These are phyloP conservation scores for Lophotis ruficrista DNA, from an alignment of 2,113 vertebrate species.

Conservation along the genomic window DNA sequence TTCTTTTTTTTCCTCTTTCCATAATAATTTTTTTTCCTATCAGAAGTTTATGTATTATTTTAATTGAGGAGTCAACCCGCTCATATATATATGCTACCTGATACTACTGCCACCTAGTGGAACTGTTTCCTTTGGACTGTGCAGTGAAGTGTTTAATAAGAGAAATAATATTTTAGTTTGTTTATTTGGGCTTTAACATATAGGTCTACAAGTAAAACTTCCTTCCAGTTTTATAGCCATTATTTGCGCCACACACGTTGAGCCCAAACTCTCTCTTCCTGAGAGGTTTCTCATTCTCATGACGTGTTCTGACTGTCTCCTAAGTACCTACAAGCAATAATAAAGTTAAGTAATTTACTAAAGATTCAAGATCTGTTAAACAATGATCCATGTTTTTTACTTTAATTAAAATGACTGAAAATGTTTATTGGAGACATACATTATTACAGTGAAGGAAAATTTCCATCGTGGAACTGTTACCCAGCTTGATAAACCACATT, in stretches of 20 bases:
- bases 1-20: not conserved
- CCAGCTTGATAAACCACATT: not conserved
- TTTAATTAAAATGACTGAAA: not conserved
- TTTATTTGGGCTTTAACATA: not conserved
- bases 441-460: not conserved
- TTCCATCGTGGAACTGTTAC: not conserved
- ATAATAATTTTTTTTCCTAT: not conserved
- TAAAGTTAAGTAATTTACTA: not conserved
- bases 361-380: not conserved
- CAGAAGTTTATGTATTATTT: not conserved
- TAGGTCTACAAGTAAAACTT: not conserved
- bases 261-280: not conserved
- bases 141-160: not conserved
- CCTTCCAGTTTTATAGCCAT: not conserved
- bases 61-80: not conserved
- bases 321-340: not conserved
- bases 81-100: not conserved
- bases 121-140: not conserved
- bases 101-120: not conserved
- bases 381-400: not conserved
- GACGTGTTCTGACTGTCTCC: not conserved
- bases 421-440: not conserved
- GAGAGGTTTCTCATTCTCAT: not conserved
- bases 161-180: not conserved
- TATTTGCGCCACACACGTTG: not conserved